Percentiles rank a stretch among this genome's conserved stretches.
Evolutionary conservation across 2,888 invertebrate species (phyloP).

Genomic region (Macrophya annulata): DNA sequence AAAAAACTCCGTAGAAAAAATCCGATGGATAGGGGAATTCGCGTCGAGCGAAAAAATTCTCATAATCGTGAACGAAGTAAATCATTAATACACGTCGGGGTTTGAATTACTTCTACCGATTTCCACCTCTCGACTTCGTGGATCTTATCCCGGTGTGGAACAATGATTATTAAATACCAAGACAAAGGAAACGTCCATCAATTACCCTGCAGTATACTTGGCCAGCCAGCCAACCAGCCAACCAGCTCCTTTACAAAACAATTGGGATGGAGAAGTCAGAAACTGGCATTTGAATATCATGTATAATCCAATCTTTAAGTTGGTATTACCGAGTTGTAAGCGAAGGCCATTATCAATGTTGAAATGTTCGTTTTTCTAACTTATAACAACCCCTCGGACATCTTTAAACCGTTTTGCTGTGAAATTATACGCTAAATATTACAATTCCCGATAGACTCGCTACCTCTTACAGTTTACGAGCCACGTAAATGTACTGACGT

Average conservation of each 20-base stretch:
- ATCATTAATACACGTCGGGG: slow-evolving; percentile 20
- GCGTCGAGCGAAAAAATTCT: background rate
- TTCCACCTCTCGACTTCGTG: slow-evolving; percentile 1
- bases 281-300: slow-evolving; percentile 30
- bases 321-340: background rate
- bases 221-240: background rate
- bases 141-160: slow-evolving; percentile 27
- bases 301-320: slow-evolving; percentile 23
- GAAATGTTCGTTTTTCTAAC: background rate
- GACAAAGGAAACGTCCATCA: slow-evolving; percentile 40
- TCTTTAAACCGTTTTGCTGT: slow-evolving; percentile 4
- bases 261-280: slow-evolving; percentile 10
- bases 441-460: slow-evolving; percentile 31
- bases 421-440: slow-evolving; percentile 16
- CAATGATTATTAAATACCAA: slow-evolving; percentile 28
- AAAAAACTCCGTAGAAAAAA: background rate
- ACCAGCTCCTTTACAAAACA: background rate
- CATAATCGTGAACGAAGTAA: slow-evolving; percentile 12
- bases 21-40: background rate
- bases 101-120: slow-evolving; percentile 15
- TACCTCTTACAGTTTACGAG: slow-evolving; percentile 24
- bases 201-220: slow-evolving; percentile 24
- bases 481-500: background rate
- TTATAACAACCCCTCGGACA: background rate
- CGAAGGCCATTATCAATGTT: slow-evolving; percentile 3